Evolutionary conservation across 2,888 invertebrate species (phyloP), one percentile per base, ranked within the genome.

Genomic region (Nephrocerus scutellatus): DNA sequence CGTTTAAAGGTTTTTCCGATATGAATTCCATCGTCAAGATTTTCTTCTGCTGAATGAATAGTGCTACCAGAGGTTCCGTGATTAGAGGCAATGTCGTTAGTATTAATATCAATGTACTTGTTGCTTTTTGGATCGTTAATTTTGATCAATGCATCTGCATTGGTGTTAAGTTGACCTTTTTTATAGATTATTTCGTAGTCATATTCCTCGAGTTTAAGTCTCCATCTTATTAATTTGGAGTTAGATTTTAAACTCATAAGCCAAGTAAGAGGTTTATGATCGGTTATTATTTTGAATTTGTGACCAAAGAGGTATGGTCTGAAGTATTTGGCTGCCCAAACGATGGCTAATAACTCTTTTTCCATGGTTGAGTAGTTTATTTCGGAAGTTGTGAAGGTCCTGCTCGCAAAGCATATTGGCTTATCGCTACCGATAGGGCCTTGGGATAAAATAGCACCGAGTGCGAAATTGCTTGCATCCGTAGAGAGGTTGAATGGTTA

Each of bases 1-100:
- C 39, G 22, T 47, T 47, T 19, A 42, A 10, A 6, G 40, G 44
- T 33, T 33, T 39, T 44, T 47, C 49, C 4, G 46, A 46, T 22
- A 48, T 44, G 26, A 12, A 44, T 44, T 9, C 33, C 30, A 14
- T 34, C 32, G n/a, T 32, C 28, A 21, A 40, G 19, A 16, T 45
- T 39, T 35, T 45, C 40, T 18, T 36, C 31, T n/a, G 30, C 37
- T 26, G 46, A 44, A 12, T 45, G 40, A 6, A 41, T 30, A 8
- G 38, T 42, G 9, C 7, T 6, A 23, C 9, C 22, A 9, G 16
- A n/a, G 18, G 37, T 42, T 9, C 26, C 36, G 25, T 43, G 39
- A 3, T 14, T 34, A 13, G 36, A 40, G 9, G 16, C 4, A 22
- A 16, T 24, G 3, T 45, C 36, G 12, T 23, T 36, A n/a, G 29